Conservation (phyloP, 1,140 invertebrate genomes). For the Hermetia illucens region DNA sequence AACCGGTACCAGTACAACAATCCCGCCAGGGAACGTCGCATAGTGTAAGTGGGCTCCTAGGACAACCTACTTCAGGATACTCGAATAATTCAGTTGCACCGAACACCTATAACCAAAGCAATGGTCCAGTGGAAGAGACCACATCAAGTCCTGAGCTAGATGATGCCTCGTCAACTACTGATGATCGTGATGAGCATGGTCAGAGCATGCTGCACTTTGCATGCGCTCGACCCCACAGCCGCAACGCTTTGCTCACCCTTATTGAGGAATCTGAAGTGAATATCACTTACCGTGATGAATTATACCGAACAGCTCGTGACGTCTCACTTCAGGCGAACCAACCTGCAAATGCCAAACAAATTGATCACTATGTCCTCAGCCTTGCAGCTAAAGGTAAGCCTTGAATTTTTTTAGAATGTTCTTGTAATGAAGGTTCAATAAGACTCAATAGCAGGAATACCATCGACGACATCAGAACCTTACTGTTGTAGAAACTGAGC, state of each 20-base stretch:
- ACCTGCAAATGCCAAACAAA: conserved; percentile 62
- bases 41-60: no score
- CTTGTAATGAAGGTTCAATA: not conserved
- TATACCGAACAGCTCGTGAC: conserved; percentile 75
- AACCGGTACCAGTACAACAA: conserved; percentile 13
- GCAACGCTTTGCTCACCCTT: conserved; percentile 59
- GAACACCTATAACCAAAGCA: conserved; percentile 1
- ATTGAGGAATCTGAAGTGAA: conserved; percentile 64
- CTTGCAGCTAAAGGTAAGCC: conserved; percentile 59
- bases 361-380: conserved; percentile 64
- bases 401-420: not conserved
- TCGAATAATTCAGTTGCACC: no score
- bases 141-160: conserved; percentile 8
- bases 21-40: no score
- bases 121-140: conserved; percentile 6
- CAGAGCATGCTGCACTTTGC: conserved; percentile 83
- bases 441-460: not conserved
- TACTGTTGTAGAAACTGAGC: not conserved
- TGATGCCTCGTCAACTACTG: conserved; percentile 4
- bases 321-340: conserved; percentile 65
- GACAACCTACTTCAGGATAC: no score
- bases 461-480: not conserved
- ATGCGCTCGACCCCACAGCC: conserved; percentile 56
- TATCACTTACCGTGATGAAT: conserved; percentile 61
- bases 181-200: conserved; percentile 58